Evolutionary conservation across 1,140 invertebrate species (phyloP).

Genomic region (Notospermus geniculatus): DNA sequence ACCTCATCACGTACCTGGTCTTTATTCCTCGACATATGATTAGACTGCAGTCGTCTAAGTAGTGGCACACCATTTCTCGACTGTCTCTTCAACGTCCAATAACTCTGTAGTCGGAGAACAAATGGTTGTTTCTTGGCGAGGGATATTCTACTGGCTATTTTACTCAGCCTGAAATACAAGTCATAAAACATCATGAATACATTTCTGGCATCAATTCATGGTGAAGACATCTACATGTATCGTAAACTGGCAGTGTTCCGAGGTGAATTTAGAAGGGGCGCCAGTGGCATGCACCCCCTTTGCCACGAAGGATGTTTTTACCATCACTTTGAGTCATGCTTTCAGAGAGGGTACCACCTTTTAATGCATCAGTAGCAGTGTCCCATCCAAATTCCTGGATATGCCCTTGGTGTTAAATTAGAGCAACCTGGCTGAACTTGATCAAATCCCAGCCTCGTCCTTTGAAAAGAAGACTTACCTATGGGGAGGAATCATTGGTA

Average conservation of each 20-base stretch:
- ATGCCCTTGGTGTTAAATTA: too few relatives aligned
- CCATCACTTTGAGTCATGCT: too few relatives aligned
- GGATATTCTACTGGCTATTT: conserved; percentile 75
- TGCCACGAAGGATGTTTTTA: too few relatives aligned
- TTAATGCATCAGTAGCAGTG: too few relatives aligned
- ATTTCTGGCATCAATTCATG: neutral
- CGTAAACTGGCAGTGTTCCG: too few relatives aligned
- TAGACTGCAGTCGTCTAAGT: conserved; percentile 66
- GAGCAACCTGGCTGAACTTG: too few relatives aligned
- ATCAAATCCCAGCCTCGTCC: too few relatives aligned
- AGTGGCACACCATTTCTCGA: conserved; percentile 94
- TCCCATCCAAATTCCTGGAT: too few relatives aligned
- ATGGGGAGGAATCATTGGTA: conserved; percentile 90
- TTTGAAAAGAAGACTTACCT: conserved; percentile 52
- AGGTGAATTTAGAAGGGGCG: too few relatives aligned
- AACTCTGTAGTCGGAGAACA: conserved; percentile 71
- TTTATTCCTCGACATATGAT: conserved; percentile 49
- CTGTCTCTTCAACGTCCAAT: conserved; percentile 94
- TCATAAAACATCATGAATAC: neutral
- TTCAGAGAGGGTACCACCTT: too few relatives aligned
- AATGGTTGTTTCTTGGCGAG: conserved; percentile 77
- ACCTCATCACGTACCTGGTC: conserved; percentile 42
- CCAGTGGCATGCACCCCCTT: too few relatives aligned
- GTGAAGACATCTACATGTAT: too few relatives aligned
- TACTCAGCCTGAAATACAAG: conserved; percentile 48